Evolutionary conservation across 2,113 vertebrate species (phyloP), one percentile per base, ranked within the genome.

Genomic region (Callocephalon fimbriatum): DNA sequence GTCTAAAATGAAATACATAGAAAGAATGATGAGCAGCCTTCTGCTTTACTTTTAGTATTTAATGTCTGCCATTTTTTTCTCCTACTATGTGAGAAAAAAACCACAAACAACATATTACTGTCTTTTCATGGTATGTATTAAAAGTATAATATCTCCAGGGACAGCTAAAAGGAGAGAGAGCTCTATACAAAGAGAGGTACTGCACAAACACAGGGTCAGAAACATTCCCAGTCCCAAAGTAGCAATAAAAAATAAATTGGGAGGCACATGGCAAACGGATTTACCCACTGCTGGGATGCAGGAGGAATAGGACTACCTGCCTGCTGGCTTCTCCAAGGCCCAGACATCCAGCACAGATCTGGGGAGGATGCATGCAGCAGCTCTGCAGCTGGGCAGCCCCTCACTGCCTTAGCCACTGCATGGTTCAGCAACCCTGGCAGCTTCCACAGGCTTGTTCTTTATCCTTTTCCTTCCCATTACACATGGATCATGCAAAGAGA

Each of bases 401-500:
- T 1, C 0, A 0, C 40, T 86, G 32, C 61, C 71, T 82, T 10
- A 3, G 50, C 50, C 10, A 3, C 37, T 35, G 45, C 62, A 44
- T 1, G 1, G 15, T 66, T 86, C 35, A 48, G n/a, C 47, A 67
- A 25, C 21, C n/a, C 51, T 63, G n/a, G 21, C 15, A 61, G 22
- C 53, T 92, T 68, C 50, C 45, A 70, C 13, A 29, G 20, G 18
- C 47, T 86, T 72, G 6, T 67, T 89, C 23, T 37, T 67, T 53
- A 9, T 45, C 6, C 15, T 44, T 90, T 29, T 61, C 35, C 48
- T 51, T 81, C 50, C 40, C 40, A 17, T 70, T 77, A 20, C 29
- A 19, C 5, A 14, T 14, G 18, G 47, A 35, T 75, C 27, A 63
- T 6, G 6, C 23, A 31, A 29, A 77, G 19, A 77, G 7, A 66